Evolutionary conservation across 2,797 vertebrate genomes (phyloP).

Genomic region (Melanogrammus aeglefinus): DNA sequence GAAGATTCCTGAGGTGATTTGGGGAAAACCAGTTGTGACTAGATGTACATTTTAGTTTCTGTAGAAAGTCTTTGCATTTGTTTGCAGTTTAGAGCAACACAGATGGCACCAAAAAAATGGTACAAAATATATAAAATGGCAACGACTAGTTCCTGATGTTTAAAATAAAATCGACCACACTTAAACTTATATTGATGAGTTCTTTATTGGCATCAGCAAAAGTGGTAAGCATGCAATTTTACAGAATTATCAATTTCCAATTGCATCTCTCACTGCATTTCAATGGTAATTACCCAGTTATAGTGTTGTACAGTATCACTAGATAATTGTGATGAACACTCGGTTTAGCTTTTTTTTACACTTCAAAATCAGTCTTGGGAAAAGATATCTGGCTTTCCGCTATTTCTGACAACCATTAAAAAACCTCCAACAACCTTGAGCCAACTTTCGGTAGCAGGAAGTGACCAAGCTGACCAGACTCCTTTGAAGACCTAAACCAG

Average conservation of each 20-base stretch:
- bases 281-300: slow-evolving; percentile 46
- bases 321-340: slow-evolving; percentile 40
- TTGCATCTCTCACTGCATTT: slow-evolving; percentile 54
- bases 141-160: background rate
- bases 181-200: slow-evolving; percentile 50
- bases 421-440: slow-evolving; percentile 47
- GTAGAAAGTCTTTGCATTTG: background rate
- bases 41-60: background rate
- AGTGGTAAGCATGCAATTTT: slow-evolving; percentile 74
- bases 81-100: background rate
- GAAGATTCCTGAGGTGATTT: background rate
- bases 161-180: background rate
- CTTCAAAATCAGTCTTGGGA: slow-evolving; percentile 45
- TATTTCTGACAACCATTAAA: slow-evolving; percentile 36
- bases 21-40: background rate
- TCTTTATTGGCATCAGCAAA: slow-evolving; percentile 82
- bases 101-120: background rate
- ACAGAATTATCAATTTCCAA: slow-evolving; percentile 50
- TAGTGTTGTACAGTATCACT: slow-evolving; percentile 43
- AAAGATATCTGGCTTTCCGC: slow-evolving; percentile 41
- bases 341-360: slow-evolving; percentile 40
- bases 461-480: slow-evolving; percentile 41
- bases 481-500: slow-evolving; percentile 41
- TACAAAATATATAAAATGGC: background rate
- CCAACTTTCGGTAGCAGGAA: slow-evolving; percentile 47